Evolutionary conservation across 2,113 vertebrate species (phyloP).

Genomic region (Ovis aries): DNA sequence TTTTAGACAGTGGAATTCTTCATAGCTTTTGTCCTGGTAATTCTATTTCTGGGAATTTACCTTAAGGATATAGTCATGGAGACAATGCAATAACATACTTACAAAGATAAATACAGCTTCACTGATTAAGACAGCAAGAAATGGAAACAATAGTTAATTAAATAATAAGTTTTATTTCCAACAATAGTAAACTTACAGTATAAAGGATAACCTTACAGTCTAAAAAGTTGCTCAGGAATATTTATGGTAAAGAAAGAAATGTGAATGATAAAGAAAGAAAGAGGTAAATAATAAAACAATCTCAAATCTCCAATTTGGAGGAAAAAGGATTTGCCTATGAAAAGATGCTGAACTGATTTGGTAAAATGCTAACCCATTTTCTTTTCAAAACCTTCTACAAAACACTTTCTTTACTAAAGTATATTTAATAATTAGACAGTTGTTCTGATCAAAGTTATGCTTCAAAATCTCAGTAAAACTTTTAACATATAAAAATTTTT

Average conservation of each 20-base stretch:
- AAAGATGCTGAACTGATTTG: background rate
- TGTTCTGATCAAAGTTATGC: background rate
- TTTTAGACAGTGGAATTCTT: background rate
- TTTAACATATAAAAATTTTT: background rate
- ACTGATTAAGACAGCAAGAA: background rate
- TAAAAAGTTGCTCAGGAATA: background rate
- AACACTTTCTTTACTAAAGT: background rate
- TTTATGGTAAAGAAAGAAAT: background rate
- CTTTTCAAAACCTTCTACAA: background rate
- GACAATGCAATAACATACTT: background rate
- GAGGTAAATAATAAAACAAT: background rate
- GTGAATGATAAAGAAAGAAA: background rate
- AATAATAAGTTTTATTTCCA: background rate
- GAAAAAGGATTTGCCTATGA: background rate
- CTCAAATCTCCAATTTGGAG: background rate
- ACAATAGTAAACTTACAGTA: background rate
- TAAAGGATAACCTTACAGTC: background rate
- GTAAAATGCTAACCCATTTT: background rate
- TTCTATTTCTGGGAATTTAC: background rate
- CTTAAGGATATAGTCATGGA: background rate
- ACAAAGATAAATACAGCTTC: background rate
- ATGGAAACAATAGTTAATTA: background rate
- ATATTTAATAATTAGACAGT: background rate
- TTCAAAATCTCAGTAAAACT: background rate
- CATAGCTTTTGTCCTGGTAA: background rate